Percentiles rank a stretch among this genome's conserved stretches.
Evolutionary conservation across 2,113 vertebrate species (phyloP).

Genomic region (Myrmophylax atrothorax): DNA sequence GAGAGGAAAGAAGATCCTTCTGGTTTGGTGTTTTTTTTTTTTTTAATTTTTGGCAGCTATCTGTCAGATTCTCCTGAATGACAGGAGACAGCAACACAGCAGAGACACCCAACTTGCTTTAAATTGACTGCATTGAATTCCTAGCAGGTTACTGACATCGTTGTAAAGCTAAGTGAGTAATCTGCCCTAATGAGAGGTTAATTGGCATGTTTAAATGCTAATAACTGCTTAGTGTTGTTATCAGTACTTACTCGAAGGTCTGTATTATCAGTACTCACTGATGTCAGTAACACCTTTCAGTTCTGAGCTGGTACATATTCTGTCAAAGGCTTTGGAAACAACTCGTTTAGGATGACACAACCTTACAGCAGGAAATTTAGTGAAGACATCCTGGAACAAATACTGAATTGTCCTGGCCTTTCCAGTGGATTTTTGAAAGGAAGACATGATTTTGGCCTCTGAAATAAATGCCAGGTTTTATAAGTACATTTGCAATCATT

Average conservation of each 20-base stretch:
- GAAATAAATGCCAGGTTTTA: neutral
- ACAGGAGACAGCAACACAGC: neutral
- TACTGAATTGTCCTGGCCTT: neutral
- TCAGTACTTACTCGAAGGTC: accelerated
- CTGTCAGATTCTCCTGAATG: neutral
- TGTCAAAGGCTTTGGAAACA: neutral
- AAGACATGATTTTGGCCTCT: neutral
- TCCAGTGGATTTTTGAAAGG: neutral
- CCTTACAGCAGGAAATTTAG: neutral
- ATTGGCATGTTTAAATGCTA: neutral
- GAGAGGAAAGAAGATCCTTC: neutral
- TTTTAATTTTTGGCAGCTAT: neutral
- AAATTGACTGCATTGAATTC: neutral
- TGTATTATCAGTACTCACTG: neutral
- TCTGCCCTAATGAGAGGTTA: neutral
- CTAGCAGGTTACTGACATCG: neutral
- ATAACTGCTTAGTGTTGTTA: neutral
- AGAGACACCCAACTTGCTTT: neutral
- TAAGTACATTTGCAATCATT: neutral
- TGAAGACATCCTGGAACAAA: neutral
- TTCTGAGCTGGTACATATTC: neutral
- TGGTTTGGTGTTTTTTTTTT: neutral
- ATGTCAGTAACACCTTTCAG: neutral
- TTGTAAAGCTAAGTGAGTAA: neutral
- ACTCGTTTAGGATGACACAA: neutral